Evolutionary conservation across 1,140 invertebrate genomes (phyloP).

Genomic region (Phenacoccus solenopsis): DNA sequence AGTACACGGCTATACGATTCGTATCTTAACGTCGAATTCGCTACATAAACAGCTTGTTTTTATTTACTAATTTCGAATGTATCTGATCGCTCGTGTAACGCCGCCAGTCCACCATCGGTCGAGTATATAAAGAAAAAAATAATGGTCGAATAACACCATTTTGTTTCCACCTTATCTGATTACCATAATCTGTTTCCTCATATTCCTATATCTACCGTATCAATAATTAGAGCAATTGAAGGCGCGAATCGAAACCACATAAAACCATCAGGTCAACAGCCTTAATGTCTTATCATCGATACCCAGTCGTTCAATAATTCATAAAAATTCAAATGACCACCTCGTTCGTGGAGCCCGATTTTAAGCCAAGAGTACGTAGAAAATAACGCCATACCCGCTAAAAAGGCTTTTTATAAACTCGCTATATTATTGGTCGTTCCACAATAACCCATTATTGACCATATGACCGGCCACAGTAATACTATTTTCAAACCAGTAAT

Average conservation of each 20-base stretch:
- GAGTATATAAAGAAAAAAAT: not conserved
- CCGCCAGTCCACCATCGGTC: too few relatives aligned
- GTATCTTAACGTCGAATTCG: too few relatives aligned
- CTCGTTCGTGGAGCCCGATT: too few relatives aligned
- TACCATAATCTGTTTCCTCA: too few relatives aligned
- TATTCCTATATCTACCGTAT: not conserved
- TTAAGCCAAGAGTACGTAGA: not conserved
- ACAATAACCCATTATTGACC: not conserved
- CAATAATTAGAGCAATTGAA: not conserved
- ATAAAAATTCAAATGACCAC: not conserved
- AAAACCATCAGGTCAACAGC: too few relatives aligned
- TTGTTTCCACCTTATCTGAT: too few relatives aligned
- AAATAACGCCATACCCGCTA: not conserved
- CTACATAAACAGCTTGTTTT: not conserved
- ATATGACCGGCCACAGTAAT: not conserved
- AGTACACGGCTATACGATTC: too few relatives aligned
- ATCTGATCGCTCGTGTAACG: not conserved
- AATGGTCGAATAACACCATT: not conserved
- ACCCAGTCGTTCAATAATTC: not conserved
- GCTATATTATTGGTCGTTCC: not conserved
- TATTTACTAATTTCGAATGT: not conserved
- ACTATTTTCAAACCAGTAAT: not conserved
- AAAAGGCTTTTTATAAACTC: not conserved
- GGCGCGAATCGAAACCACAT: not conserved
- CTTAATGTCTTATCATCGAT: too few relatives aligned